Conservation (phyloP, 2,113 vertebrate genomes). For the Heliornis fulica region DNA sequence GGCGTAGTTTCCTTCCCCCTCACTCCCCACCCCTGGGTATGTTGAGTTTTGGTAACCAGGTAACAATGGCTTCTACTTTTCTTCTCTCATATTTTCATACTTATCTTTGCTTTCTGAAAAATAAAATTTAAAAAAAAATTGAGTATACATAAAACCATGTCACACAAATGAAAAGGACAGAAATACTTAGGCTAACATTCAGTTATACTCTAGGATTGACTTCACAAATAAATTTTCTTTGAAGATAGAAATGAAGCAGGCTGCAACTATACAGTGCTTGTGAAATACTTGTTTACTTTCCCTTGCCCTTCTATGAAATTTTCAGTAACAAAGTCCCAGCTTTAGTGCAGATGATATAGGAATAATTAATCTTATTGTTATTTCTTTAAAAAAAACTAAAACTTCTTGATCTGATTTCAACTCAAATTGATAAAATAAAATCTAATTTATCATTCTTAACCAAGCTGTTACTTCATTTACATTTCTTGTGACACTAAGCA, state of each 20-base stretch:
- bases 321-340: background rate
- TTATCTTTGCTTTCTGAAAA: conserved; percentile 96
- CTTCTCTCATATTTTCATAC: conserved; percentile 89
- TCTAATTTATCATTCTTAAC: background rate
- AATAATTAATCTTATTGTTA: background rate
- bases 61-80: background rate
- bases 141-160: background rate
- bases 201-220: background rate
- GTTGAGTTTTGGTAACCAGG: conserved; percentile 31
- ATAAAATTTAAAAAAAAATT: background rate
- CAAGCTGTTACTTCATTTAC: background rate
- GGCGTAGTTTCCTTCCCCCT: conserved; percentile 42
- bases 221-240: background rate
- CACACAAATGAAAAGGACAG: background rate
- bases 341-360: background rate
- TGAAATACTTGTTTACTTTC: background rate
- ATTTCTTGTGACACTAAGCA: background rate
- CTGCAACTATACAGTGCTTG: background rate
- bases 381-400: background rate
- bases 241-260: background rate
- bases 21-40: conserved; percentile 8
- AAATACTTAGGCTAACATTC: background rate
- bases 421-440: background rate
- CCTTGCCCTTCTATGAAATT: background rate
- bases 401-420: background rate